These are phyloP conservation scores for Chrysolina americana DNA, from an alignment of 2,888 invertebrate species.

Conservation along the genomic window DNA sequence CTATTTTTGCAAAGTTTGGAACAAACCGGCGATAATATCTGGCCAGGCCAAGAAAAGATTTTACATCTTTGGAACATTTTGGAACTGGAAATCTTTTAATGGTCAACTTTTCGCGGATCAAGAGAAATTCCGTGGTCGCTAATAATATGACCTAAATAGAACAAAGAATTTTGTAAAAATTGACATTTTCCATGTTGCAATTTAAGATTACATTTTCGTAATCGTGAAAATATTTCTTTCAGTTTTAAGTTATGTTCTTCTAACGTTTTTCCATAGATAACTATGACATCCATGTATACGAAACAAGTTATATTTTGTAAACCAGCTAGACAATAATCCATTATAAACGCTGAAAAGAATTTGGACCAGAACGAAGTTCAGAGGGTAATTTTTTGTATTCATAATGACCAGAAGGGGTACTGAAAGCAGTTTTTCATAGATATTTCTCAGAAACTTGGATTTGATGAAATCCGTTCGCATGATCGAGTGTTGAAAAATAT, in stretches of 20 bases:
- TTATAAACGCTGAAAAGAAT: neutral
- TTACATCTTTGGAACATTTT: slow-evolving; percentile 12
- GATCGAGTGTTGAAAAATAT: too few species aligned
- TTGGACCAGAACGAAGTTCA: neutral
- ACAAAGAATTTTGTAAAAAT: neutral
- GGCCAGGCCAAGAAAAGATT: too few species aligned
- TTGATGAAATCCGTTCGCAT: neutral
- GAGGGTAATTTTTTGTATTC: neutral
- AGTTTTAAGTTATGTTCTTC: slow-evolving; percentile 3
- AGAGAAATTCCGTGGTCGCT: too few species aligned
- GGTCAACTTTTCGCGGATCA: too few species aligned
- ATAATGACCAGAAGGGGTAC: too few species aligned
- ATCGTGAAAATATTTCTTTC: slow-evolving; percentile 5
- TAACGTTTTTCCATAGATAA: neutral
- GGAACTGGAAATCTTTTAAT: neutral
- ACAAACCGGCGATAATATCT: slow-evolving; percentile 14
- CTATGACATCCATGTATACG: neutral
- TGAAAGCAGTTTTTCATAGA: too few species aligned
- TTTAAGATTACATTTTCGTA: slow-evolving; percentile 13
- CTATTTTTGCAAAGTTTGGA: neutral
- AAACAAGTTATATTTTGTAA: too few species aligned
- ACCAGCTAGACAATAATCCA: neutral
- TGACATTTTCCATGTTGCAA: slow-evolving; percentile 5
- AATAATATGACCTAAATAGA: neutral
- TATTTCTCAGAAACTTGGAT: too few species aligned